These are phyloP conservation scores for Microtus oregoni DNA, from an alignment of 2,113 vertebrate species.

Conservation along the genomic window DNA sequence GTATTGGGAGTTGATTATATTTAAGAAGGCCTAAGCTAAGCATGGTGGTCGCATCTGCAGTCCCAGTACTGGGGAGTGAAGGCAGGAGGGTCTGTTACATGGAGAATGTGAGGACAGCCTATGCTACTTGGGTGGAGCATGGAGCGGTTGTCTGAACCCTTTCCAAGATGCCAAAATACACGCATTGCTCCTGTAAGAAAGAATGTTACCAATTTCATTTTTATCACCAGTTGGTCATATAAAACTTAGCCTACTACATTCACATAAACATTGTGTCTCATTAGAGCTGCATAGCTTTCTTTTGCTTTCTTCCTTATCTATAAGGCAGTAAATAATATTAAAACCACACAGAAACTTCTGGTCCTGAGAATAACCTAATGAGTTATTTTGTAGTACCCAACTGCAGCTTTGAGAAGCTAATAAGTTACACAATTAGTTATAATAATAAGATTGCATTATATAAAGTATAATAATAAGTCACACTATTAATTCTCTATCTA, in stretches of 20 bases:
- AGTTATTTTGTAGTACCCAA: neutral
- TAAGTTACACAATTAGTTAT: neutral
- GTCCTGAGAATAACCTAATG: neutral
- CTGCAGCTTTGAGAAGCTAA: neutral
- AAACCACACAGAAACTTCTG: neutral
- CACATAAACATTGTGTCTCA: neutral
- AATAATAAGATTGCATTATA: neutral
- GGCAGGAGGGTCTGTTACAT: neutral
- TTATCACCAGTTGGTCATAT: neutral
- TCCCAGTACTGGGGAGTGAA: neutral
- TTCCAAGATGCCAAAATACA: neutral
- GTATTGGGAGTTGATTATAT: neutral
- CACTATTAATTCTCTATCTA: neutral
- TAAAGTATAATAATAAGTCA: neutral
- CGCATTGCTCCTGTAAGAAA: slow-evolving; percentile 31
- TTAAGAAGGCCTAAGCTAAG: slow-evolving; percentile 13
- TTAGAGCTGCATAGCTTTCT: neutral
- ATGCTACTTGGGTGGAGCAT: neutral
- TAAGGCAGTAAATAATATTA: neutral
- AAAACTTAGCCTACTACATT: neutral
- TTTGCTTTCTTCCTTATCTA: slow-evolving; percentile 18
- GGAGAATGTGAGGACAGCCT: neutral
- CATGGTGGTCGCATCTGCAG: neutral
- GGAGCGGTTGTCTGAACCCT: neutral
- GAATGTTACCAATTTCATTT: slow-evolving; percentile 6